Base-by-base conservation (phyloP, 2,113 vertebrate species). In the Thunnus thynnus region DNA sequence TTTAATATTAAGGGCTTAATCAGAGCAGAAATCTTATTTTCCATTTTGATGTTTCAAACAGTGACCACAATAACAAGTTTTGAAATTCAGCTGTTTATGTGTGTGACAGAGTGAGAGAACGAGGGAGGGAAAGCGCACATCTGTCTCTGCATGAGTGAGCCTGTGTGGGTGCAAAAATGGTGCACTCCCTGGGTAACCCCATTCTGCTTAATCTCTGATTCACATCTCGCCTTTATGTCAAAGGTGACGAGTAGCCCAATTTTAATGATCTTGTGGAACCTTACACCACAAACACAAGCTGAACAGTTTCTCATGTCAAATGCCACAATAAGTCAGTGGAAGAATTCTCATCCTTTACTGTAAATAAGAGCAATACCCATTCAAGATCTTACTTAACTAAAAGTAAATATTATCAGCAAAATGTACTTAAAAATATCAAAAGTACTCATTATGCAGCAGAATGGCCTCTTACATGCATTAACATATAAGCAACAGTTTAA, bases 141-240 rank as follows among this genome's bases (percentile, higher is more conserved):
- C n/a, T 52, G 52, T 50, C 3, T 10, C 5, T 46, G 50, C 13
- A 20, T 47, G 68, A 22, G 17, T 16, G 20, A 51, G 13, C 4
- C 18, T 51, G 46, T 48, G 76, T 65, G 68, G 18, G 68, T 80
- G 77, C 25, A 71, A 20, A 61, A 18, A n/a, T 12, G 52, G 5
- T 50, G 48, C 50, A 46, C 10, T 48, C 27, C 68, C 30, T 27
- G 51, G 52, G 5, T 27, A 51, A 58, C 76, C 51, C 67, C 67
- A 41, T 36, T 32, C 50, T 63, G 25, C 57, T 44, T n/a, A 27
- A 9, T 9, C n/a, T 66, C 46, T 44, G 14, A 41, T 6, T 62
- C 47, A 73, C 51, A 32, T 4, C 16, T 18, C 3, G 1, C 17
- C 66, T 22, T 2, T 13, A 9, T n/a, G 17, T 46, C 54, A 72